A percentile compares a stretch with the other conserved stretches of the same genome.
phyloP scores from a whole-genome alignment of 2,113 vertebrate species.

The Meles meles region DNA sequence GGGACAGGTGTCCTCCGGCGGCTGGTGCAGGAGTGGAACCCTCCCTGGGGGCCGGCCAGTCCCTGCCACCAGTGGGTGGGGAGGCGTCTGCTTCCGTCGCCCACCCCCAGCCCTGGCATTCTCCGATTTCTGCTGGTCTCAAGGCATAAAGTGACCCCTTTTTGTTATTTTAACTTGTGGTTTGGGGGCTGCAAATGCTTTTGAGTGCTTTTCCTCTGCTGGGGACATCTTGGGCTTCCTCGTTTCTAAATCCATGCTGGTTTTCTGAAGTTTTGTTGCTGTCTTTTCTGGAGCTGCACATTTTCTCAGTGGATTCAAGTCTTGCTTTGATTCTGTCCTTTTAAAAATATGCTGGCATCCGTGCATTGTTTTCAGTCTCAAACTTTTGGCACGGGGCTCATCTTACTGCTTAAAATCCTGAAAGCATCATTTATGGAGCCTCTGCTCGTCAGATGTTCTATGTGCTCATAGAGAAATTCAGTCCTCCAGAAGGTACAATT shows the following conservation, averaged over 20 bases:
- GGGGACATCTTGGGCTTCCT: neutral
- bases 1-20: too few species aligned
- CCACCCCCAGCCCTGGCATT: fast-evolving
- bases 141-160: neutral
- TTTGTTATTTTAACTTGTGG: neutral
- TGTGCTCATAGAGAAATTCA: neutral
- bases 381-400: neutral
- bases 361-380: neutral
- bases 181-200: too few species aligned
- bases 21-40: too few species aligned
- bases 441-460: neutral
- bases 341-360: neutral
- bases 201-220: neutral
- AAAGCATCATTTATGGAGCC: neutral
- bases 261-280: neutral
- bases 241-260: neutral
- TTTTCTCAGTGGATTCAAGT: neutral
- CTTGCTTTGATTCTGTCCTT: neutral
- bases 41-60: fast-evolving
- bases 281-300: neutral
- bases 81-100: fast-evolving
- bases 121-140: neutral
- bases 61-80: fast-evolving
- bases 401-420: neutral
- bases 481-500: fast-evolving